Evolutionary conservation across 2,888 invertebrate genomes (phyloP).

Genomic region (Coremacera marginata): DNA sequence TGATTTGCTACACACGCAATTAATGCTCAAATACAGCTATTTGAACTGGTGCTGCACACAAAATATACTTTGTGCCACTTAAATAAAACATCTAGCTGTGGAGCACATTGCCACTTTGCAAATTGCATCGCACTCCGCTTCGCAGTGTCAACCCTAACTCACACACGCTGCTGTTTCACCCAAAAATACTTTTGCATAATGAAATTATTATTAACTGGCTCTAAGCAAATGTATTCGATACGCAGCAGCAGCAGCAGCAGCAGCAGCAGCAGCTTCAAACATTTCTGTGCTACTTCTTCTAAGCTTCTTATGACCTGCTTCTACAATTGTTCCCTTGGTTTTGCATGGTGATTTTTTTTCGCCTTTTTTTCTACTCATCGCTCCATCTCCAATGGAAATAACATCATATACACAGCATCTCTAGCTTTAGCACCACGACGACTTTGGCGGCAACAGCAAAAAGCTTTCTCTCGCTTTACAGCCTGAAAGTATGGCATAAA

Average conservation of each 20-base stretch:
- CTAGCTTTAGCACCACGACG: too few relatives aligned
- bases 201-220: conserved; percentile 14
- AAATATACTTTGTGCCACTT: too few relatives aligned
- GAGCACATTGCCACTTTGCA: too few relatives aligned
- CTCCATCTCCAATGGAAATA: neutral
- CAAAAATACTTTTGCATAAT: conserved; percentile 5
- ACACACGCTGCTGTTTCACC: neutral
- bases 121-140: too few relatives aligned
- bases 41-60: neutral
- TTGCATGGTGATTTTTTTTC: too few relatives aligned
- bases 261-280: too few relatives aligned
- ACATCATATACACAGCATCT: neutral
- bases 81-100: too few relatives aligned
- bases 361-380: neutral
- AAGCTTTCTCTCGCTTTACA: conserved; percentile 1
- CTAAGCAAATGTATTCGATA: neutral
- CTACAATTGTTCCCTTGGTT: too few relatives aligned
- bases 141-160: too few relatives aligned
- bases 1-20: neutral
- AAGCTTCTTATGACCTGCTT: too few relatives aligned
- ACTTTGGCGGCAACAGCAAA: neutral
- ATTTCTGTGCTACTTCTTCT: too few relatives aligned
- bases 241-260: too few relatives aligned
- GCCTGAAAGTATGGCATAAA: conserved; percentile 7
- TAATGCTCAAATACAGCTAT: neutral